Evolutionary conservation across 2,797 vertebrate species (phyloP).

Genomic region (Enteromius anoplus): DNA sequence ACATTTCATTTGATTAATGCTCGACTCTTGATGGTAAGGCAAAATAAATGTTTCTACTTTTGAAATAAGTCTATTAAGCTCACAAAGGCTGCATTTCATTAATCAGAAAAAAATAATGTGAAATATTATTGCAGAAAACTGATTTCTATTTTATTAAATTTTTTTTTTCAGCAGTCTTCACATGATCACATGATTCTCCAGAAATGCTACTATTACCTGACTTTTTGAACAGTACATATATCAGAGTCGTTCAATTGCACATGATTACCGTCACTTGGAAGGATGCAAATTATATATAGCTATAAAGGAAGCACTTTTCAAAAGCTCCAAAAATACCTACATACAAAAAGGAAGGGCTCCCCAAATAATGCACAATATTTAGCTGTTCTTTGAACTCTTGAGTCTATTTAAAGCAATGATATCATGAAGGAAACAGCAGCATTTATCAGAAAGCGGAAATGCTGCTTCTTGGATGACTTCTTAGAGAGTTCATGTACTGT

Average conservation of each 20-base stretch:
- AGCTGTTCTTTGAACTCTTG: background rate
- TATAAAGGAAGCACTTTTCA: background rate
- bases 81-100: too few species aligned
- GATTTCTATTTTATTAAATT: too few species aligned
- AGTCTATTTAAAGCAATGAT: constrained; percentile 34
- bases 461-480: constrained; percentile 14
- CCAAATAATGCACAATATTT: background rate
- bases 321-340: background rate
- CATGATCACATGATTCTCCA: too few species aligned
- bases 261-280: background rate
- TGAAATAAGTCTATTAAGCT: background rate
- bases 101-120: background rate
- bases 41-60: background rate
- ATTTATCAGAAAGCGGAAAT: constrained; percentile 51
- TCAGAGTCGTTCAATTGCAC: background rate
- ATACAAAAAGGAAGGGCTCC: background rate
- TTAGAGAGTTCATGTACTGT: background rate
- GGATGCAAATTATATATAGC: constrained; percentile 6
- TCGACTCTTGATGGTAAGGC: background rate
- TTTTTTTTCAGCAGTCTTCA: too few species aligned
- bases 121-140: background rate
- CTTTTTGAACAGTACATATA: background rate
- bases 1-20: background rate
- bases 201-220: too few species aligned
- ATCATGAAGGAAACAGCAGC: constrained; percentile 38